Base-by-base conservation (phyloP, 2,888 invertebrate species). In the Sylvicola fuscatus region DNA sequence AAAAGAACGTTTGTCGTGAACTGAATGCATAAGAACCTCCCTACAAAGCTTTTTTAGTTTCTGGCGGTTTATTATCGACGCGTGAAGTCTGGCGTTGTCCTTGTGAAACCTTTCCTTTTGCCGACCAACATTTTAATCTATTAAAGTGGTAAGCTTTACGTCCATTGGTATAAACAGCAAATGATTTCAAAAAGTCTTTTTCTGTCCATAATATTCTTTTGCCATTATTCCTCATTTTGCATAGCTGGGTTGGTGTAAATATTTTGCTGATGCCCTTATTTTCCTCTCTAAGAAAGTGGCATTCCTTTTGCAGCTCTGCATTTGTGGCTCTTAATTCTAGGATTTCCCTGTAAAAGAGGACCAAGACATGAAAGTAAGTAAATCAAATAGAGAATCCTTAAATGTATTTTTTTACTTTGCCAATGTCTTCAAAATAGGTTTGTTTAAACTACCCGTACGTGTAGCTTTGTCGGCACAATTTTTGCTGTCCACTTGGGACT, bases 121-220 rank as follows among this genome's bases (percentile, higher is more conserved):
- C n/a, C n/a, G n/a, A n/a, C n/a, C n/a, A n/a, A n/a, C n/a, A n/a
- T 33, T 33, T 33, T 33, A 21, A 21, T 21, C 33, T 33, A 17
- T 33, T 17, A 16, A 17, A 33, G 33, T 21, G 3, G 12, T 33
- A 33, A 15, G 14, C 33, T 15, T 33, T 33, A 17, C 2, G 33
- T 3, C 33, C 33, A 33, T 14, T 33, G 33, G 33, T 8, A 33
- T 33, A 33, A 16, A 33, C 17, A 32, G 32, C 32, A 16, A 33
- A 17, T 10, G 15, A 33, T 33, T 33, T 33, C 12, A 21, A 14
- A 17, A 33, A 17, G 17, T 21, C 21, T 7, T 29, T n/a, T 7
- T 4, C 12, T 6, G 30, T 33, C 33, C 33, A 33, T 33, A 17
- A 17, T 7, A 33, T 33, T 33, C 15, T 15, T 33, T 33, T 8